Evolutionary conservation across 1,140 invertebrate species (phyloP).

Genomic region (Babylonia areolata): DNA sequence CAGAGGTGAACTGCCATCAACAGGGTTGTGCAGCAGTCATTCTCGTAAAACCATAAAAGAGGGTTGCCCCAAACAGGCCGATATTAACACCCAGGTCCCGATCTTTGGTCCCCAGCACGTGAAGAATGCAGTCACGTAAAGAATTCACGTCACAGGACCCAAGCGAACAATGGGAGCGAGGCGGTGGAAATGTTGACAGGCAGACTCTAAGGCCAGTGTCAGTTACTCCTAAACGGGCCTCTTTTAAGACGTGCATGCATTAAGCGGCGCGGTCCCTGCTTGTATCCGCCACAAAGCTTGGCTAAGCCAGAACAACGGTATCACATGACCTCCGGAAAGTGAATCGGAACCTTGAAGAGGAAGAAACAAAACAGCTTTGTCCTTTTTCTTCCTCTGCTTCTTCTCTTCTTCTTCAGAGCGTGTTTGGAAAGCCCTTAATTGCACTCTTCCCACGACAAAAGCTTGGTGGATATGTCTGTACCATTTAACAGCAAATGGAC

Average conservation of each 20-base stretch:
- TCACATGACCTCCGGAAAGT: background rate
- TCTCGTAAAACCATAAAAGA: too few relatives aligned
- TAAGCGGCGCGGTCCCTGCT: background rate
- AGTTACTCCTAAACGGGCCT: background rate
- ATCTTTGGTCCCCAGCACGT: background rate
- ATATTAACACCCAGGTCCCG: too few relatives aligned
- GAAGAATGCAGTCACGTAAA: background rate
- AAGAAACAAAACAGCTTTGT: too few relatives aligned
- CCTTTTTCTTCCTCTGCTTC: background rate
- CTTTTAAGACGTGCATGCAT: background rate
- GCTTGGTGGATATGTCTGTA: too few relatives aligned
- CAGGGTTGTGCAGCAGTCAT: too few relatives aligned
- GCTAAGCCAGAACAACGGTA: background rate
- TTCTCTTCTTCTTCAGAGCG: background rate
- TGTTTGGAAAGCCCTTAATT: background rate
- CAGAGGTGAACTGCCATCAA: too few relatives aligned
- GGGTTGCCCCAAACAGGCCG: too few relatives aligned
- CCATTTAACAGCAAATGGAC: too few relatives aligned
- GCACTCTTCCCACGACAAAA: too few relatives aligned
- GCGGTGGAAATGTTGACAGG: background rate
- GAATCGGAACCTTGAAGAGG: too few relatives aligned
- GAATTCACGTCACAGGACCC: background rate
- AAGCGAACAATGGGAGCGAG: background rate
- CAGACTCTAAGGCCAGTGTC: background rate
- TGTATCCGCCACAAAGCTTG: background rate